Percentiles rank a stretch among this genome's conserved stretches.
phyloP scores from a whole-genome alignment of 2,797 vertebrate genomes.

The Myripristis jacobus region DNA sequence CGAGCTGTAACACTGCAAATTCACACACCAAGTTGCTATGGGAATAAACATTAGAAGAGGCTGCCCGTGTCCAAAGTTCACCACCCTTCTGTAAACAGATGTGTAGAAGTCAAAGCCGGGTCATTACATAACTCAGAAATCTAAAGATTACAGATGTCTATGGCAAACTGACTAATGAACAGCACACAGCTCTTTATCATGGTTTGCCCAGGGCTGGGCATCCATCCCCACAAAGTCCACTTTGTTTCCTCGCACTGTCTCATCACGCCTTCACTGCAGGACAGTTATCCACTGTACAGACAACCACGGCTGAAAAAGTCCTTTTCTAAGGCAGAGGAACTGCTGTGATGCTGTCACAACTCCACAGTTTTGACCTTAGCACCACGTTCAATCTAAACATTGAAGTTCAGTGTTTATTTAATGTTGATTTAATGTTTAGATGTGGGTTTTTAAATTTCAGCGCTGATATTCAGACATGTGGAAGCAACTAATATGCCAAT shows the following conservation, averaged over 20 bases:
- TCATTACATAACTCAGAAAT: not conserved
- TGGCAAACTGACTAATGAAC: slow-evolving; percentile 26
- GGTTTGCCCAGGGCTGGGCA: slow-evolving; percentile 24
- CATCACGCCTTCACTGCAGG: not conserved
- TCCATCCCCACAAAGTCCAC: slow-evolving; percentile 7
- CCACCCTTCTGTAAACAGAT: not conserved
- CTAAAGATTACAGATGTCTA: not conserved
- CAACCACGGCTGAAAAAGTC: not conserved
- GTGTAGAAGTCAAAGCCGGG: not conserved
- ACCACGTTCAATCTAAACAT: too few relatives aligned
- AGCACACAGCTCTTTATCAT: slow-evolving; percentile 29
- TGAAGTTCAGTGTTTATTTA: too few relatives aligned
- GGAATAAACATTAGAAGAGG: not conserved
- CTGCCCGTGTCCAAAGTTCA: not conserved
- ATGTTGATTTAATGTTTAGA: too few relatives aligned
- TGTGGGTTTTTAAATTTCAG: too few relatives aligned
- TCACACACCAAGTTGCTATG: not conserved
- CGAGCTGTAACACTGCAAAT: not conserved
- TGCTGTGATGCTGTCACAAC: too few relatives aligned
- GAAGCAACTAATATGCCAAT: too few relatives aligned
- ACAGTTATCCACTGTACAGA: not conserved
- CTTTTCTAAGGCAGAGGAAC: too few relatives aligned
- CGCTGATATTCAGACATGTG: too few relatives aligned
- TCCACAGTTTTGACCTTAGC: too few relatives aligned
- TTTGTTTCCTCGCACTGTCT: slow-evolving; percentile 3